phyloP scores from a whole-genome alignment of 2,113 vertebrate genomes.

The Lethenteron reissneri region DNA sequence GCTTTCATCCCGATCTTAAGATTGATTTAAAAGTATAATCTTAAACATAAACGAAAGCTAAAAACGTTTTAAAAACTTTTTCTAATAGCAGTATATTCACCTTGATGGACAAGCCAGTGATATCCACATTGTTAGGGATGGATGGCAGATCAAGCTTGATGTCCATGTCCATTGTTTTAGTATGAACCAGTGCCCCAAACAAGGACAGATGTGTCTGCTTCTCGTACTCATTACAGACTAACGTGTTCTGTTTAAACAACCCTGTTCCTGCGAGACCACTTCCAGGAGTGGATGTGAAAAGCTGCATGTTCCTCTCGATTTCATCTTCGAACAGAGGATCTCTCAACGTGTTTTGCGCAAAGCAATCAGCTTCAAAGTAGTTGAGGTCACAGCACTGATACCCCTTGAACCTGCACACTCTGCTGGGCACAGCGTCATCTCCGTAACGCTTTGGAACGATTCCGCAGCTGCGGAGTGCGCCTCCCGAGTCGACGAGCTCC shows the following conservation, averaged over 20 bases:
- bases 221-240: conserved; percentile 46
- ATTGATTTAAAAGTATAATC: too few relatives aligned
- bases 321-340: conserved; percentile 34
- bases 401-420: conserved; percentile 29
- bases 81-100: conserved; percentile 17
- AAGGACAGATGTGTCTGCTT: conserved; percentile 55
- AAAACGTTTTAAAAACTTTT: too few relatives aligned
- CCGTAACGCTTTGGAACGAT: background rate
- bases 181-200: conserved; percentile 72
- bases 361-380: conserved; percentile 41
- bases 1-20: too few relatives aligned
- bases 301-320: conserved; percentile 28
- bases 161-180: conserved; percentile 57
- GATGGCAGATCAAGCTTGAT: conserved; percentile 66
- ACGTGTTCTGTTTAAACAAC: conserved; percentile 20
- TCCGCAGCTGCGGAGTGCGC: conserved; percentile 21
- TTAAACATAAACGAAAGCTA: too few relatives aligned
- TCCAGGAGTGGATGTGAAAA: conserved; percentile 61
- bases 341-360: conserved; percentile 34
- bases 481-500: conserved; percentile 50
- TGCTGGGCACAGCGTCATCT: conserved; percentile 11
- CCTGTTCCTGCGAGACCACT: conserved; percentile 41
- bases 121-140: conserved; percentile 53
- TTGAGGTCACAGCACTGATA: conserved; percentile 57
- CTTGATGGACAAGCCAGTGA: conserved; percentile 62